Conservation (phyloP, 2,113 vertebrate genomes). For the Hemiprocne comata region DNA sequence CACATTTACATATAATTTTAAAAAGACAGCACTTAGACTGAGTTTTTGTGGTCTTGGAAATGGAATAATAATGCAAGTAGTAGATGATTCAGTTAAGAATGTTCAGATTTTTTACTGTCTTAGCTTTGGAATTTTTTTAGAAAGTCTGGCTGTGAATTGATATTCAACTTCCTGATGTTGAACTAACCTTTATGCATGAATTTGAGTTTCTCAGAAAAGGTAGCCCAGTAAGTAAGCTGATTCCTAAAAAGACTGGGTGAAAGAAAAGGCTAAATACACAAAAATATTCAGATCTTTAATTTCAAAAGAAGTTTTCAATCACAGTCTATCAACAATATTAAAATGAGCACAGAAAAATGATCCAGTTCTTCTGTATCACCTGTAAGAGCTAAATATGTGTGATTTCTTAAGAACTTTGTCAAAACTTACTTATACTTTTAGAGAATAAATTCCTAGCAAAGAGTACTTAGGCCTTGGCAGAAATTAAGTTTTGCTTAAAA, state of each 20-base stretch:
- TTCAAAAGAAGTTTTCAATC: constrained; percentile 33
- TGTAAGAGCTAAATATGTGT: neutral
- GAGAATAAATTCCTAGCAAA: neutral
- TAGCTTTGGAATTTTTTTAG: neutral
- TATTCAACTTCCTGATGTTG: neutral
- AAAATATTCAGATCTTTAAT: constrained; percentile 18
- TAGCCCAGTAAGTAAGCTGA: neutral
- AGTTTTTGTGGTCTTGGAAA: neutral
- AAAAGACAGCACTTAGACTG: neutral
- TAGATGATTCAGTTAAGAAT: neutral
- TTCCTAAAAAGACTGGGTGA: neutral
- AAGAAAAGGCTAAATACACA: constrained; percentile 16
- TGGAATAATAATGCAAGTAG: neutral
- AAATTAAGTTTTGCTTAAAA: neutral
- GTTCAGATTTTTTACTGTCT: neutral
- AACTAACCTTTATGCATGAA: neutral
- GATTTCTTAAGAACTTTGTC: neutral
- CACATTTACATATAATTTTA: neutral
- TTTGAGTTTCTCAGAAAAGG: neutral
- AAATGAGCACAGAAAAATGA: neutral
- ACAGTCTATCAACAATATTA: neutral
- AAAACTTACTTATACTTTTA: neutral
- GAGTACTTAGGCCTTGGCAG: neutral
- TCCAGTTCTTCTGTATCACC: neutral
- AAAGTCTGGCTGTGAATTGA: neutral